These are phyloP conservation scores for Theodoxus fluviatilis DNA, from an alignment of 2,888 invertebrate genomes.

Conservation along the genomic window DNA sequence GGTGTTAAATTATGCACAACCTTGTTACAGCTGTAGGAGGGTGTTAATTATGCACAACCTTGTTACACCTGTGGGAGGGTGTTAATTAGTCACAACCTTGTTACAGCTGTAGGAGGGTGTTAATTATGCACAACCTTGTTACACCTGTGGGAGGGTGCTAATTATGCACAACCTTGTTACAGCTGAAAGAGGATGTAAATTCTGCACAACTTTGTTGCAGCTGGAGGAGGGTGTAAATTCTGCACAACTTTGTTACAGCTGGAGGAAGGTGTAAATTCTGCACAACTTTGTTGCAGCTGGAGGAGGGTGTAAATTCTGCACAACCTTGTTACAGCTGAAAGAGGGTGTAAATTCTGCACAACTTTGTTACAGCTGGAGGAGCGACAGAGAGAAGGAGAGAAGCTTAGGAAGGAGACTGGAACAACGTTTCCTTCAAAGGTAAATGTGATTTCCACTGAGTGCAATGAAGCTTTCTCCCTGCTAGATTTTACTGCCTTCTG, in stretches of 20 bases:
- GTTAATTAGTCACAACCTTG: too few relatives aligned
- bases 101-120: too few relatives aligned
- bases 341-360: background rate
- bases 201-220: too few relatives aligned
- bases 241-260: background rate
- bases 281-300: conserved; percentile 40
- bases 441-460: conserved; percentile 17
- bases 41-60: too few relatives aligned
- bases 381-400: conserved; percentile 61
- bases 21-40: too few relatives aligned
- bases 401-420: conserved; percentile 56
- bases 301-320: background rate
- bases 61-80: too few relatives aligned
- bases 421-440: conserved; percentile 60
- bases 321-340: background rate
- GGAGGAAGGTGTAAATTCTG: background rate
- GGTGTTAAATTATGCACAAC: too few relatives aligned
- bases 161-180: too few relatives aligned
- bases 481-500: too few relatives aligned
- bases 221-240: background rate
- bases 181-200: too few relatives aligned
- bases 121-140: too few relatives aligned
- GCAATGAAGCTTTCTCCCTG: background rate
- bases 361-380: conserved; percentile 58
- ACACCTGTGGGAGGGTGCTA: too few relatives aligned